Conservation (phyloP, 2,113 vertebrate species). For the Phocoena sinus region DNA sequence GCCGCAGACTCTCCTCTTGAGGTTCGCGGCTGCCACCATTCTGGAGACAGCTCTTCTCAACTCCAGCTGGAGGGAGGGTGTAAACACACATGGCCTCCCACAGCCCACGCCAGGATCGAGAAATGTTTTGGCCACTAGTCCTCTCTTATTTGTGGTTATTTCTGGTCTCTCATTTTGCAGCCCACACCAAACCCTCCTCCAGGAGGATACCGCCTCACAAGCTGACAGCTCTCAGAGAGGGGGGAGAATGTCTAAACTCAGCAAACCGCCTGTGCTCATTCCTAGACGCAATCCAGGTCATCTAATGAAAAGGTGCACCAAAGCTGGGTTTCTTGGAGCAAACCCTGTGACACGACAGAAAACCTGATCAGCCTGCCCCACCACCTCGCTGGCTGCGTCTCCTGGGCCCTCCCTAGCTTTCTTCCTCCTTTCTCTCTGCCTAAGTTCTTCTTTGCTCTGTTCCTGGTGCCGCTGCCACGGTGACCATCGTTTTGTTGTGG, state of each 20-base stretch:
- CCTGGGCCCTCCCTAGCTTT: neutral
- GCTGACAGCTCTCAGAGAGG: conserved; percentile 31
- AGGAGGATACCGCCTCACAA: neutral
- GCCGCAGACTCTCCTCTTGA: neutral
- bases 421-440: neutral
- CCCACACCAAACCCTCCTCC: neutral
- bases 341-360: neutral
- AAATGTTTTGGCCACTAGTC: neutral
- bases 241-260: neutral
- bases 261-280: neutral
- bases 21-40: neutral
- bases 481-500: neutral
- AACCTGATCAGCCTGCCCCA: neutral
- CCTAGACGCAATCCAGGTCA: neutral
- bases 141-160: neutral
- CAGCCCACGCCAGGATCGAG: neutral
- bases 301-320: neutral
- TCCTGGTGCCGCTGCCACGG: neutral
- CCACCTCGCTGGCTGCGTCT: neutral
- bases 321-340: neutral
- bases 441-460: neutral
- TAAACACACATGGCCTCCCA: neutral
- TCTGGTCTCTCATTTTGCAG: conserved; percentile 57
- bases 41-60: neutral
- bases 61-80: neutral